phyloP scores from a whole-genome alignment of 2,797 vertebrate genomes.

The Leptatherina wallacei region DNA sequence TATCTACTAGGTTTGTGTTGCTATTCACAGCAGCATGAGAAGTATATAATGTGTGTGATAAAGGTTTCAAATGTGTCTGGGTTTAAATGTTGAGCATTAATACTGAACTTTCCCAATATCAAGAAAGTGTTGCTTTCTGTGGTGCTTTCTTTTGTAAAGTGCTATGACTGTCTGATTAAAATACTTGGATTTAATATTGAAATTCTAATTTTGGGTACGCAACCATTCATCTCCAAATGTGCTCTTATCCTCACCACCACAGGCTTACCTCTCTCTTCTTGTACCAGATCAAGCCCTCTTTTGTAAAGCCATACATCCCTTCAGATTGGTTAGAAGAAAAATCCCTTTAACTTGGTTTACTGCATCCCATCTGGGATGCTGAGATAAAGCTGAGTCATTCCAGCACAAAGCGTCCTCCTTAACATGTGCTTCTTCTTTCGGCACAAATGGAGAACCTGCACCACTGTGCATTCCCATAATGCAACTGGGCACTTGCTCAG shows the following conservation, averaged over 20 bases:
- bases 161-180: constrained; percentile 47
- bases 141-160: constrained; percentile 39
- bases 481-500: neutral
- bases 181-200: constrained; percentile 11
- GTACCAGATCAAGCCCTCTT: constrained; percentile 18
- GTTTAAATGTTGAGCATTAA: constrained; percentile 10
- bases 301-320: constrained; percentile 31
- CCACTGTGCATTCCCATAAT: constrained; percentile 30
- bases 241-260: constrained; percentile 41
- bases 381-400: constrained; percentile 11
- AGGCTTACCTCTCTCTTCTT: constrained; percentile 47
- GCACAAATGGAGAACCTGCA: constrained; percentile 26
- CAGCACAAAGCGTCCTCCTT: constrained; percentile 39
- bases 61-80: constrained; percentile 3
- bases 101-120: constrained; percentile 17
- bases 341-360: constrained; percentile 22
- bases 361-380: neutral
- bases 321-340: constrained; percentile 45
- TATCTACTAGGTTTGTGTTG: neutral
- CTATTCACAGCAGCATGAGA: neutral
- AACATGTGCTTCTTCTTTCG: constrained; percentile 59
- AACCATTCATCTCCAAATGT: constrained; percentile 45
- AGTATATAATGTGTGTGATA: constrained; percentile 4
- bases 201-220: constrained; percentile 16
- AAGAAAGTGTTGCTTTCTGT: constrained; percentile 18